Evolutionary conservation across 2,113 vertebrate species (phyloP).

Genomic region (Xenopus laevis): DNA sequence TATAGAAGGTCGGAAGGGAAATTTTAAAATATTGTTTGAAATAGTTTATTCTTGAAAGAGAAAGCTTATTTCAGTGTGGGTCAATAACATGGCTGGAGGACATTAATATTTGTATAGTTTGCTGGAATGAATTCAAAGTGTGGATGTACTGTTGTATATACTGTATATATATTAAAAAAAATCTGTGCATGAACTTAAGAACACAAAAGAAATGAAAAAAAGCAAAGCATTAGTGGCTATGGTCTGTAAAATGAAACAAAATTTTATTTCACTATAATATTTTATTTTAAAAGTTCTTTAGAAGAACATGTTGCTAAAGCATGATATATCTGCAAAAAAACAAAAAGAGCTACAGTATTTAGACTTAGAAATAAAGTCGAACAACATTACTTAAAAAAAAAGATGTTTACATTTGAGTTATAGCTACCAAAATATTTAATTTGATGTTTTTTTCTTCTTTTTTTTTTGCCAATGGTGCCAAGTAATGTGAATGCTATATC

Average conservation of each 20-base stretch:
- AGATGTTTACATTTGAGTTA: constrained; percentile 87
- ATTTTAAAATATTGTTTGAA: constrained; percentile 78
- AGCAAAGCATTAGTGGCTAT: constrained; percentile 98
- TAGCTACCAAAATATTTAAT: constrained; percentile 83
- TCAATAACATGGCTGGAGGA: constrained; percentile 95
- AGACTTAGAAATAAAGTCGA: constrained; percentile 96
- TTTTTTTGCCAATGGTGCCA: constrained; percentile 96
- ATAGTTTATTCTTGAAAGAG: constrained; percentile 95
- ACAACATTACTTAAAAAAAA: constrained; percentile 85
- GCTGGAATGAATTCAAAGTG: constrained; percentile 90
- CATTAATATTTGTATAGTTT: constrained; percentile 99
- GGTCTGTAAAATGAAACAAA: constrained; percentile 96
- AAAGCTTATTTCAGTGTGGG: constrained; percentile 91
- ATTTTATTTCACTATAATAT: constrained; percentile 99
- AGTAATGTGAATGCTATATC: constrained; percentile 96
- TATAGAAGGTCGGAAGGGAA: constrained; percentile 88
- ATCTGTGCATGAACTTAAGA: constrained; percentile 98
- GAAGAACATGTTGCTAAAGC: constrained; percentile 99
- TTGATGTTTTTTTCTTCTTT: constrained; percentile 53
- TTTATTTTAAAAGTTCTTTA: constrained; percentile 99
- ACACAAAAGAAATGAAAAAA: constrained; percentile 71
- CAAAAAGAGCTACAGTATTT: constrained; percentile 86
- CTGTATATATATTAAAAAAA: constrained; percentile 80
- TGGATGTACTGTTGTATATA: constrained; percentile 99
- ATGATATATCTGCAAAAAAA: constrained; percentile 93